A percentile compares a stretch with the other conserved stretches of the same genome.
Conservation (phyloP, 92 coral and sea anemone species). For the Porites divaricata region DNA sequence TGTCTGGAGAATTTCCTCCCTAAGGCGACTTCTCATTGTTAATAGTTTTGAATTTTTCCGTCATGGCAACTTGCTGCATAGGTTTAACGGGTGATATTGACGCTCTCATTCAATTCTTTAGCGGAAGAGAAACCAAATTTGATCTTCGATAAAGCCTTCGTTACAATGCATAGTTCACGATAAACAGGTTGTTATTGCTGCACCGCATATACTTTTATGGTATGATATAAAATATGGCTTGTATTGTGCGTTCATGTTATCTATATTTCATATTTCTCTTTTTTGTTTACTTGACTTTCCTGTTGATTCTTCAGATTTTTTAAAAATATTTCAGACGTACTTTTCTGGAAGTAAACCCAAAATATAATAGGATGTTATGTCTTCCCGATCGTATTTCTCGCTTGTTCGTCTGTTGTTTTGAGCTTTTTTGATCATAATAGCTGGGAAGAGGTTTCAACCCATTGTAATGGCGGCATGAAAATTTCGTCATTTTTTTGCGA, state of each 20-base stretch:
- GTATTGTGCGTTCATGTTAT: too few relatives aligned
- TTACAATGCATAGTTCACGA: background rate
- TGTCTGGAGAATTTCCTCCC: background rate
- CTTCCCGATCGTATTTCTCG: background rate
- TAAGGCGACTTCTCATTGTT: background rate
- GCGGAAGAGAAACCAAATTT: background rate
- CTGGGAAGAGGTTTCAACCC: background rate
- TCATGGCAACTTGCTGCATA: background rate
- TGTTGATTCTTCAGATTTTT: background rate
- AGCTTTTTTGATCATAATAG: background rate
- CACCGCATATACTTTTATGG: too few relatives aligned
- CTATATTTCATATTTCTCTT: background rate
- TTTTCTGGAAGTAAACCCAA: background rate
- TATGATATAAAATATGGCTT: background rate
- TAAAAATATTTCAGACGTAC: background rate
- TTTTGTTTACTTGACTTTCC: background rate
- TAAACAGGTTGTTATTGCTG: background rate
- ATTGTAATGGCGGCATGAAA: background rate
- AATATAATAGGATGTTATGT: slow-evolving; percentile 13
- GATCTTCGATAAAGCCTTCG: slow-evolving; percentile 4
- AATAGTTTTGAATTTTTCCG: background rate
- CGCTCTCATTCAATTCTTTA: background rate
- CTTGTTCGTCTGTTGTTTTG: background rate
- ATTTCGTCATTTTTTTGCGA: slow-evolving; percentile 1
- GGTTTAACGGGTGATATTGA: background rate